These are phyloP conservation scores for Drosophila demipolita DNA, from an alignment of 2,888 invertebrate genomes.

Conservation along the genomic window DNA sequence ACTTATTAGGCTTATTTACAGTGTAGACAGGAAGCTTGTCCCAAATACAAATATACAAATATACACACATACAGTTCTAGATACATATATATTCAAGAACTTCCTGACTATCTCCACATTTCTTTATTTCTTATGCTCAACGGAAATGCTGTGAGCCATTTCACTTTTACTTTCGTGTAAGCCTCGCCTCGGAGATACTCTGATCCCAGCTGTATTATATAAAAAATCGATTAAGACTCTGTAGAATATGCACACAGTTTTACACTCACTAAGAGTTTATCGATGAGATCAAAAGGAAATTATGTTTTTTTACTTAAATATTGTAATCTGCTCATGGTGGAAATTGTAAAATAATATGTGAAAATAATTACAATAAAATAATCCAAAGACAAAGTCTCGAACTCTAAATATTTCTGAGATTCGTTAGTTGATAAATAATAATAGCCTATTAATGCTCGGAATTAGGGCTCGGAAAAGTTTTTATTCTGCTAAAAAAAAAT, in stretches of 20 bases:
- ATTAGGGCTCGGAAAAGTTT: background rate
- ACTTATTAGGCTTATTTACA: conserved; percentile 64
- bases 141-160: conserved; percentile 30
- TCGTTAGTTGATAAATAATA: background rate
- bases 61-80: background rate
- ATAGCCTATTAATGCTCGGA: background rate
- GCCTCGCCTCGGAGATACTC: background rate
- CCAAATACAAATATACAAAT: conserved; percentile 45
- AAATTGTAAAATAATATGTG: background rate
- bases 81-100: conserved; percentile 17
- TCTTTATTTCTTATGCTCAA: conserved; percentile 8
- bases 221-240: background rate
- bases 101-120: conserved; percentile 14
- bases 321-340: background rate
- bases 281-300: too few species aligned
- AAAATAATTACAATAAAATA: too few species aligned
- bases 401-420: background rate
- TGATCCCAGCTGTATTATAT: background rate
- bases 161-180: conserved; percentile 13
- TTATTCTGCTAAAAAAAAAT: background rate
- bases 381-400: background rate
- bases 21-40: conserved; percentile 61
- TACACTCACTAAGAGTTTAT: background rate
- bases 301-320: background rate
- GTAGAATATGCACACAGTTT: background rate